Base-by-base conservation (phyloP, 2,888 invertebrate species). In the Thyatira batis region DNA sequence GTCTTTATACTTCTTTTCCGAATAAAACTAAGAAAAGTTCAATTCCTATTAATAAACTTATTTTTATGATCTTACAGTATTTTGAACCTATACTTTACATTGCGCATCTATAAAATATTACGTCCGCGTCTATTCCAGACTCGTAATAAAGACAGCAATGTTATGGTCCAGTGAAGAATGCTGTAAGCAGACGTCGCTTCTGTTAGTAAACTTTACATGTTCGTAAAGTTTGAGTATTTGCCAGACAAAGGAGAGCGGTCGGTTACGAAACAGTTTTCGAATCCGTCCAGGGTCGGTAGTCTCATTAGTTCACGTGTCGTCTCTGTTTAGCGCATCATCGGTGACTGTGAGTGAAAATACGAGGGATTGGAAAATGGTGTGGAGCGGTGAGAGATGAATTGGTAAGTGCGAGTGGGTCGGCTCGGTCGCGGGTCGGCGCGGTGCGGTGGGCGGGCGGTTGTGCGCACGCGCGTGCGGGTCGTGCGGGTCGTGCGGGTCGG, bases 381-480 rank as follows among this genome's bases (percentile, higher is more conserved):
- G 27, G 28, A 27, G 11, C 20, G 27, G 6, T 48, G 48, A 48
- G 27, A 48, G 17, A 48, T 48, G 28, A 48, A n/a, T 27, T 28
- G 48, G 1, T 53, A 25, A 25, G 52, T 54, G 65, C 56, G 57
- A 60, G 60, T 64, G 65, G 69, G 63, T 65, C 58, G 20, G 52
- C 44, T 59, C 56, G 69, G 62, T 67, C 69, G 80, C 79, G 76
- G 78, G 77, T n/a, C 65, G 65, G 69, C 65, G 66, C 58, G 20
- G 52, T 39, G 59, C 56, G 69, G 62, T 67, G 70, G 80, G 80
- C 76, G 78, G 77, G 69, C 73, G 70, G 77, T 57, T 71, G 66
- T 80, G 89, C 87, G 89, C 87, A 83, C 69, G 87, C 85, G 87
- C 88, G 84, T 70, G 58, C 58, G 69, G 71, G 74, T n/a, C 73